Percentiles rank a stretch among this genome's conserved stretches.
These are phyloP conservation scores for Ostrea denselamellosa DNA, from an alignment of 1,140 invertebrate species.

Conservation along the genomic window DNA sequence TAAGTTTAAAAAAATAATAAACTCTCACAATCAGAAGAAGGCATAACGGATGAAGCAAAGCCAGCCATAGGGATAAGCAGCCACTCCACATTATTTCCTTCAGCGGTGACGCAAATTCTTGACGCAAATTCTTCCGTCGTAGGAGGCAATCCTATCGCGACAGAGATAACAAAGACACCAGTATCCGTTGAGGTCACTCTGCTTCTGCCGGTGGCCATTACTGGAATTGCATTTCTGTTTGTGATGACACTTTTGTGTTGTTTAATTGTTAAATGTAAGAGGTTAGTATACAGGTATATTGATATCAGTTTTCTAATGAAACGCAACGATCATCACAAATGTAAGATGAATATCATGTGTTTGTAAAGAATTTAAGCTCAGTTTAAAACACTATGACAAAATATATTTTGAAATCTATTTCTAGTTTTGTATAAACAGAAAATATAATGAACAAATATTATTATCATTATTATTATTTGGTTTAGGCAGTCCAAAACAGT, in stretches of 20 bases:
- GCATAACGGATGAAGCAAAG: neutral
- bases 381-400: no score
- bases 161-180: neutral
- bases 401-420: no score
- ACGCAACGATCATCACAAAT: no score
- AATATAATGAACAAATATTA: no score
- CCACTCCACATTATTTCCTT: neutral
- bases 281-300: neutral
- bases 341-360: no score
- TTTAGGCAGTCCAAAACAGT: neutral
- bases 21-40: no score
- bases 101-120: neutral
- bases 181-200: neutral
- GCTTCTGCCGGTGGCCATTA: neutral
- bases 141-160: neutral
- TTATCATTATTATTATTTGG: no score
- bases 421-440: no score
- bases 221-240: neutral
- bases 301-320: no score
- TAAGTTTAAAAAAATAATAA: no score
- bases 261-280: neutral
- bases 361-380: no score
- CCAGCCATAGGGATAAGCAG: neutral
- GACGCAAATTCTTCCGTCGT: neutral
- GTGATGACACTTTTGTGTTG: neutral